Percentiles rank a stretch among this genome's conserved stretches.
Conservation (phyloP, 2,888 invertebrate species). For the Therioaphis trifolii region DNA sequence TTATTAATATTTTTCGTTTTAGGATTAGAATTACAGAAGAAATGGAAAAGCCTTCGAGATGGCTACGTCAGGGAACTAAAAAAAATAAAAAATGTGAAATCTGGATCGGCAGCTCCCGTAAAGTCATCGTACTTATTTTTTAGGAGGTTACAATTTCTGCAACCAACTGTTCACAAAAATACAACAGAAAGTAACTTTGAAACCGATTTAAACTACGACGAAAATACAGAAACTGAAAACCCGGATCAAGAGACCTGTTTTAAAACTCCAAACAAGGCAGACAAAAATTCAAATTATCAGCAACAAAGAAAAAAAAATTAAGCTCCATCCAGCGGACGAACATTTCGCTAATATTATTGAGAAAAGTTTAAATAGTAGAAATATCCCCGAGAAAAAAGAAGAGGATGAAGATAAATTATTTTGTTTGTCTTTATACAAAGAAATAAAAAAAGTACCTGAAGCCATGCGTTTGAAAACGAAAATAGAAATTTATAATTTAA, state of each 20-base stretch:
- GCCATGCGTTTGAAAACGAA: too few species aligned
- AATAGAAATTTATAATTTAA: too few species aligned
- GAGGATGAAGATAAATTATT: conserved; percentile 22
- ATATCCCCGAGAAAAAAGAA: background rate
- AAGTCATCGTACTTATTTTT: conserved; percentile 26
- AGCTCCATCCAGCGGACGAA: conserved; percentile 17
- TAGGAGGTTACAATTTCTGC: conserved; percentile 19
- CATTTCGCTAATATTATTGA: too few species aligned
- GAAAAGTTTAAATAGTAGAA: too few species aligned
- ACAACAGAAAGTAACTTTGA: too few species aligned
- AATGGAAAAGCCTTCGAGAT: conserved; percentile 24
- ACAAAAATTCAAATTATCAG: too few species aligned
- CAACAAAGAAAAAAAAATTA: conserved; percentile 31
- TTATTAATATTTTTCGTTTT: too few species aligned
- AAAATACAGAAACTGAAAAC: too few species aligned
- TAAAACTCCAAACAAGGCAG: background rate
- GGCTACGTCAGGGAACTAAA: too few species aligned
- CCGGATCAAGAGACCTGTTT: background rate
- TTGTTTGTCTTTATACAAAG: conserved; percentile 12
- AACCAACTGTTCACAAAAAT: background rate
- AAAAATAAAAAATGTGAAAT: conserved; percentile 27
- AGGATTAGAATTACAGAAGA: conserved; percentile 42
- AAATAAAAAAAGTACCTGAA: conserved; percentile 29
- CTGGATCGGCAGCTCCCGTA: conserved; percentile 19
- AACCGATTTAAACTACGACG: too few species aligned